phyloP scores from a whole-genome alignment of 2,797 vertebrate genomes.

The Schizopygopsis pylzovi region DNA sequence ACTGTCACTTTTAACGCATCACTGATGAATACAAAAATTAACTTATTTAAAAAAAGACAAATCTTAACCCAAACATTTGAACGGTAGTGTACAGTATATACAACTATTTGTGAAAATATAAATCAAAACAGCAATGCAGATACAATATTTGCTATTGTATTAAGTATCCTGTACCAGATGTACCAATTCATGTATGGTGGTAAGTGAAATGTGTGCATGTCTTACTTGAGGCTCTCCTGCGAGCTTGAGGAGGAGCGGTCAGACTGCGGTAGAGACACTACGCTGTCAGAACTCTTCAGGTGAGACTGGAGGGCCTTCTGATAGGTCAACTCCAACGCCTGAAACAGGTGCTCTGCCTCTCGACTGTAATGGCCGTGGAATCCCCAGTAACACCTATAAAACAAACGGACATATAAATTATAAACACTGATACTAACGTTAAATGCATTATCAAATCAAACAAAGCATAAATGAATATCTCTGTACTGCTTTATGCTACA shows the following conservation, averaged over 20 bases:
- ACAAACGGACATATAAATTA: not conserved
- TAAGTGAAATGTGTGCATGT: not conserved
- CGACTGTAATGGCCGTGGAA: conserved; percentile 94
- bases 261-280: conserved; percentile 93
- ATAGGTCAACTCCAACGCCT: conserved; percentile 93
- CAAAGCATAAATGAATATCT: not conserved
- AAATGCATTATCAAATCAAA: not conserved
- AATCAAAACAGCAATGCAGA: not conserved
- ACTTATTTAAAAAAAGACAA: not conserved
- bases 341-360: conserved; percentile 94
- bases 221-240: conserved; percentile 98
- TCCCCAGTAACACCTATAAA: conserved; percentile 93
- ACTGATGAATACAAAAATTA: not conserved
- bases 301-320: conserved; percentile 97
- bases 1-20: not conserved
- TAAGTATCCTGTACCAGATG: not conserved
- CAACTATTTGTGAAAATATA: not conserved
- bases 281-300: conserved; percentile 95
- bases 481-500: not conserved
- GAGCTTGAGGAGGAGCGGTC: conserved; percentile 98
- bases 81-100: not conserved
- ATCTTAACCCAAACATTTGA: not conserved
- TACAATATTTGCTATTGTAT: not conserved
- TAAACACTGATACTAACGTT: not conserved
- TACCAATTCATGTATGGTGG: not conserved